phyloP scores from a whole-genome alignment of 2,888 invertebrate species.

The Cyclophora albipunctata region DNA sequence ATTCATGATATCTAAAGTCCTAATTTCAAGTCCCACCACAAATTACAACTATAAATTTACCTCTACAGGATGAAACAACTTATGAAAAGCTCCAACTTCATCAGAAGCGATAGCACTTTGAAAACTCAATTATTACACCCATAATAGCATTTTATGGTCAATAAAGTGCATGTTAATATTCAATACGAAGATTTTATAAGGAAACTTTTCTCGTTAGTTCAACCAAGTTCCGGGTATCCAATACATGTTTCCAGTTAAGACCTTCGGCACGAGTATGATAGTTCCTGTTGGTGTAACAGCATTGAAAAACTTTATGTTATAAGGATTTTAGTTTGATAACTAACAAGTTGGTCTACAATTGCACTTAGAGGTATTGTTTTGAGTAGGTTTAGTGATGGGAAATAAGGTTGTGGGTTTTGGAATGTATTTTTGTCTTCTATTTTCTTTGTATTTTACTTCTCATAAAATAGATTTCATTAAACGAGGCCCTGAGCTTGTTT shows the following conservation, averaged over 20 bases:
- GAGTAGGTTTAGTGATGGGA: too few species aligned
- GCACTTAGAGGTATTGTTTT: too few species aligned
- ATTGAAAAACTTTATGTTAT: conserved; percentile 11
- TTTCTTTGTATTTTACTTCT: too few species aligned
- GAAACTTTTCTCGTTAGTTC: conserved; percentile 59
- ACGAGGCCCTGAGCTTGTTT: too few species aligned
- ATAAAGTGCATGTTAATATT: conserved; percentile 63
- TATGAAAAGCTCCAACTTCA: not conserved
- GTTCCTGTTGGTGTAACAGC: conserved; percentile 11
- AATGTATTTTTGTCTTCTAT: too few species aligned
- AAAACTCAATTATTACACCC: conserved; percentile 43
- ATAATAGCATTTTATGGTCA: conserved; percentile 50
- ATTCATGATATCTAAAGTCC: too few species aligned
- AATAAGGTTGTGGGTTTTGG: too few species aligned
- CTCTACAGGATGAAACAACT: conserved; percentile 2
- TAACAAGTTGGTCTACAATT: too few species aligned
- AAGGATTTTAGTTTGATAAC: conserved; percentile 5
- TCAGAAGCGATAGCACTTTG: conserved; percentile 24
- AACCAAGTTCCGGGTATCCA: conserved; percentile 29
- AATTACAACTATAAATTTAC: too few species aligned
- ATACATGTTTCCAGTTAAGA: conserved; percentile 27
- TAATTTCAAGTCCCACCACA: too few species aligned
- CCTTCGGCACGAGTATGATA: conserved; percentile 16
- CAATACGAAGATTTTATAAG: conserved; percentile 63
- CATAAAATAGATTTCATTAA: too few species aligned